phyloP scores from a whole-genome alignment of 1,140 invertebrate genomes.

The Lepidostoma basale region DNA sequence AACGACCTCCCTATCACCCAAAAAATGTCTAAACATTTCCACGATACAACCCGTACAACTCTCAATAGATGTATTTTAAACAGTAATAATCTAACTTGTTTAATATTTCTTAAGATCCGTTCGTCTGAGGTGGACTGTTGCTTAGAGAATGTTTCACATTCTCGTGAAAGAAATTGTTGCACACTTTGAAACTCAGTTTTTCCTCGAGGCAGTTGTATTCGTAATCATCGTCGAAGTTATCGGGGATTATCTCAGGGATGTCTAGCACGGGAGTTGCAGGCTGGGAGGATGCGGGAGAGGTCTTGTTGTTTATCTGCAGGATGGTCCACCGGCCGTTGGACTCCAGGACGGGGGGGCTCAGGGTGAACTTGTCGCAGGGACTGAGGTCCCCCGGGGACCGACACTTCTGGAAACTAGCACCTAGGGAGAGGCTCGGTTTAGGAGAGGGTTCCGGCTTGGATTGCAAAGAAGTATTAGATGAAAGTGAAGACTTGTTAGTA shows the following conservation, averaged over 20 bases:
- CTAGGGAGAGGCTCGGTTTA: not conserved
- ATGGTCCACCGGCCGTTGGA: slow-evolving; percentile 43
- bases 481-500: slow-evolving; percentile 47
- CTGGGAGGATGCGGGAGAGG: slow-evolving; percentile 24
- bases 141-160: slow-evolving; percentile 8
- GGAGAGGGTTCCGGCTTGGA: slow-evolving; percentile 29
- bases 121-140: slow-evolving; percentile 10
- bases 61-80: too few species aligned
- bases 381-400: slow-evolving; percentile 9
- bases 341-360: slow-evolving; percentile 39
- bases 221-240: slow-evolving; percentile 33
- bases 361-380: slow-evolving; percentile 31
- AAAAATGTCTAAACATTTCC: too few species aligned
- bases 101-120: too few species aligned
- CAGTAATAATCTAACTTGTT: too few species aligned
- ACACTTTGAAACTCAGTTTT: slow-evolving; percentile 36
- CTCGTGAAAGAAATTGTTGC: slow-evolving; percentile 28
- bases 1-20: too few species aligned
- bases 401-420: slow-evolving; percentile 17
- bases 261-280: slow-evolving; percentile 35
- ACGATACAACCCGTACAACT: too few species aligned
- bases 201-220: slow-evolving; percentile 37
- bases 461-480: slow-evolving; percentile 55
- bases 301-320: slow-evolving; percentile 42
- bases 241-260: slow-evolving; percentile 33